Evolutionary conservation across 2,113 vertebrate species (phyloP), one percentile per base, ranked within the genome.

Genomic region (Conger conger): DNA sequence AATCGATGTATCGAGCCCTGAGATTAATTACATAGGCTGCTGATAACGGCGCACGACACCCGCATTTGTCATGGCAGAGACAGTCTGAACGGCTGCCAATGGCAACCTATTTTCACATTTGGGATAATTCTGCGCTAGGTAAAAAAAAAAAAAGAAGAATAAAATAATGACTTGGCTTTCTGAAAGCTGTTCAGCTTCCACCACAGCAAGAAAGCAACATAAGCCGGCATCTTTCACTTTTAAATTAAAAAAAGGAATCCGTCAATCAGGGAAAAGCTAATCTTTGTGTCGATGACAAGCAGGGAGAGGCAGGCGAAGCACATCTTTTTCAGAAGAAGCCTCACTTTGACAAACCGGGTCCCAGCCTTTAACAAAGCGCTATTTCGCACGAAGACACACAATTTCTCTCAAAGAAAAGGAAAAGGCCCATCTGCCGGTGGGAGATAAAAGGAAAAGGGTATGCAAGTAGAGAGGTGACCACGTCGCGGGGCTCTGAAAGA

Each of bases 401-500:
- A 45, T 33, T 15, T 37, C 73, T 30, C 73, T 78, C 60, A 37
- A 37, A 54, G 15, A 79, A 38, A 36, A 38, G 20, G 7, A 13
- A 73, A 73, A 73, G 20, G 27, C n/a, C 68, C 9, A n/a, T 33
- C 27, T n/a, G 68, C 68, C 9, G 30, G 4, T 6, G 9, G 0
- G 18, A 33, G 68, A 33, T 73, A 30, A 73, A 33, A 73, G 68
- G 68, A n/a, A 73, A 73, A 73, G 27, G 27, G 23, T 90, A 88
- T 87, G 90, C 77, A 86, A 80, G 86, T 88, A 91, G 88, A 87
- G 15, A 88, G 92, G 88, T 84, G 89, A 92, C 87, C 89, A 89
- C 89, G 90, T 89, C 92, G 90, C 89, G 90, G 88, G 45, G 80
- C 83, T 88, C 79, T 57, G 86, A 90, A 86, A 90, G 84, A 87